Percentiles rank a stretch among this genome's conserved stretches.
Conservation (phyloP, 2,797 vertebrate species). For the Holocentrus rufus region DNA sequence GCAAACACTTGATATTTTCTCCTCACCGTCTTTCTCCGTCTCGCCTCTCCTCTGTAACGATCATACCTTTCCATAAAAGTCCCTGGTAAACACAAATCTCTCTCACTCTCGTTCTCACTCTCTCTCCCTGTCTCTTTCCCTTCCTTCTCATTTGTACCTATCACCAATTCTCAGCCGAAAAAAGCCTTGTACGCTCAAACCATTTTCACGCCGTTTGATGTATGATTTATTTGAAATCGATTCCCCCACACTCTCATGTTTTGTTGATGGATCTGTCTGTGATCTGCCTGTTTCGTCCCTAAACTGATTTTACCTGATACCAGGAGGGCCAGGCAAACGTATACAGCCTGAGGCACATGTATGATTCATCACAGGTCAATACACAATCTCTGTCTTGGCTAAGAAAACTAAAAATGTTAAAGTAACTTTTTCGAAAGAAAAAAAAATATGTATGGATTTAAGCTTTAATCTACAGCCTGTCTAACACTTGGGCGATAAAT, state of each 20-base stretch:
- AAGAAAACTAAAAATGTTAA: background rate
- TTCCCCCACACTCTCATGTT: slow-evolving; percentile 22
- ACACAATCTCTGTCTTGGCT: background rate
- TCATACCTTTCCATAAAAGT: slow-evolving; percentile 12
- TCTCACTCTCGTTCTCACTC: slow-evolving; percentile 6
- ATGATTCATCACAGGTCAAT: slow-evolving; percentile 26
- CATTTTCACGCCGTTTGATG: slow-evolving; percentile 53
- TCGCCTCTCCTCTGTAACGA: slow-evolving; percentile 12
- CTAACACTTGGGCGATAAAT: too few relatives aligned
- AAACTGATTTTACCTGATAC: slow-evolving; percentile 35
- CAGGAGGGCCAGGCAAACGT: slow-evolving; percentile 19
- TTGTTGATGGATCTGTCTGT: slow-evolving; percentile 53
- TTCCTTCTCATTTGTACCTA: slow-evolving; percentile 53
- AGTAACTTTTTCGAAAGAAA: background rate
- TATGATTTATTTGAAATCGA: slow-evolving; percentile 64
- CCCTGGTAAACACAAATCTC: slow-evolving; percentile 33
- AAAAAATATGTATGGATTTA: background rate
- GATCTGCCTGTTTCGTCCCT: slow-evolving; percentile 19
- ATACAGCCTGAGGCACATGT: slow-evolving; percentile 15
- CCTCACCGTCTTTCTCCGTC: background rate
- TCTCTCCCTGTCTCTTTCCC: slow-evolving; percentile 15
- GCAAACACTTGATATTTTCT: slow-evolving; percentile 30
- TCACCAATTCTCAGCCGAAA: slow-evolving; percentile 21
- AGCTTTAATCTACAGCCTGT: background rate
- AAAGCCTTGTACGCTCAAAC: slow-evolving; percentile 39